Conservation (phyloP, 2,888 invertebrate genomes). For the Lasioglossum morio region DNA sequence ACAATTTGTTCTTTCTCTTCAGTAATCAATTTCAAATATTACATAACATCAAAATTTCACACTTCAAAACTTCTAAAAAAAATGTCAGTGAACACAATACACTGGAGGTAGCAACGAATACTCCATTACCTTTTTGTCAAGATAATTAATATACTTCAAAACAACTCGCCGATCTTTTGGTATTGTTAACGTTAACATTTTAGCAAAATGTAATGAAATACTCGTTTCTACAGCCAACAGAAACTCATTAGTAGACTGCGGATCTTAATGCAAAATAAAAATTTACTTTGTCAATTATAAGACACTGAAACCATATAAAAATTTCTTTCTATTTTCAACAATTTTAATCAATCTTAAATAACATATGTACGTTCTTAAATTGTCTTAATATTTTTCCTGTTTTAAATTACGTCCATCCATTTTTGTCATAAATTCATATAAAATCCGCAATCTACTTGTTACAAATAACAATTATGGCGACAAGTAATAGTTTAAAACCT, state of each 20-base stretch:
- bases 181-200: not conserved
- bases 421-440: too few species aligned
- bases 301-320: too few species aligned
- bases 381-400: too few species aligned
- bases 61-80: slow-evolving; percentile 20
- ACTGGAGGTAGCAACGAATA: not conserved
- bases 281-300: too few species aligned
- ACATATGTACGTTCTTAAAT: too few species aligned
- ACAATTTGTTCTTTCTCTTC: slow-evolving; percentile 12
- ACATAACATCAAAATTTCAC: not conserved
- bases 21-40: not conserved
- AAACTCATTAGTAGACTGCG: slow-evolving; percentile 26
- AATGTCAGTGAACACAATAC: slow-evolving; percentile 65
- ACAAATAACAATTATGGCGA: slow-evolving; percentile 15
- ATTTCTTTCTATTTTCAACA: too few species aligned
- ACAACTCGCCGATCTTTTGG: not conserved
- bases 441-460: too few species aligned
- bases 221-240: not conserved
- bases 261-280: too few species aligned
- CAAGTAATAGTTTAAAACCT: slow-evolving; percentile 39
- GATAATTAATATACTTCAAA: not conserved
- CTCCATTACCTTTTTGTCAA: not conserved
- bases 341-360: too few species aligned
- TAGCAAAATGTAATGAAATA: not conserved
- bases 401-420: too few species aligned